These are phyloP conservation scores for Stenodera caucasica DNA, from an alignment of 2,888 invertebrate species.

Conservation along the genomic window DNA sequence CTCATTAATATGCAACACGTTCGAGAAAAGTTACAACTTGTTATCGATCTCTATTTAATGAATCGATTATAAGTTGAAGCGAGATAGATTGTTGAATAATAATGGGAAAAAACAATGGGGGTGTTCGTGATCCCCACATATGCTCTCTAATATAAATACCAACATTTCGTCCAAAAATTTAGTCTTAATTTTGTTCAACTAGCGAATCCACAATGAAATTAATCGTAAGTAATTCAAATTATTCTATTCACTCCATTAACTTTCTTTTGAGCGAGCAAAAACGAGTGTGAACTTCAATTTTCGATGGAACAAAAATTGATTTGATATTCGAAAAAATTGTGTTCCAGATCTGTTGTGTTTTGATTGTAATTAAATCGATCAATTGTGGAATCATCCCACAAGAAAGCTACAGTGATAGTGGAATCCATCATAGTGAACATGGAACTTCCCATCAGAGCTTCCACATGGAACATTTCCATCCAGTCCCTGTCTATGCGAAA, in stretches of 20 bases:
- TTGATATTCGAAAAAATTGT: conserved; percentile 2
- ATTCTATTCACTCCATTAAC: conserved; percentile 5
- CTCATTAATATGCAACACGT: background rate
- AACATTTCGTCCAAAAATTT: conserved; percentile 20
- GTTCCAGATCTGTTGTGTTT: conserved; percentile 10
- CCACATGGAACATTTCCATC: conserved; percentile 70
- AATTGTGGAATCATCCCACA: conserved; percentile 17
- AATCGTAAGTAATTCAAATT: conserved; percentile 16
- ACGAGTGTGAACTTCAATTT: too few relatives aligned
- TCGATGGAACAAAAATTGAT: background rate
- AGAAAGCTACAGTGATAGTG: conserved; percentile 3
- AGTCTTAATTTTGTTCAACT: conserved; percentile 13
- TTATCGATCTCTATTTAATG: background rate
- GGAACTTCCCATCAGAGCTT: conserved; percentile 72
- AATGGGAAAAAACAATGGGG: conserved; percentile 17
- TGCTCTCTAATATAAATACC: conserved; percentile 21
- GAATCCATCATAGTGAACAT: conserved; percentile 62
- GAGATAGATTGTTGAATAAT: conserved; percentile 16
- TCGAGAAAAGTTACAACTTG: background rate
- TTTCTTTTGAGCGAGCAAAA: conserved; percentile 17
- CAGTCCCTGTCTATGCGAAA: conserved; percentile 70
- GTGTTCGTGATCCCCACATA: conserved; percentile 4
- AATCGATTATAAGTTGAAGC: conserved; percentile 16
- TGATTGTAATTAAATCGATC: background rate
- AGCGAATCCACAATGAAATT: conserved; percentile 18